Conservation (phyloP, 1,140 invertebrate genomes). For the Drosophila pectinifera region DNA sequence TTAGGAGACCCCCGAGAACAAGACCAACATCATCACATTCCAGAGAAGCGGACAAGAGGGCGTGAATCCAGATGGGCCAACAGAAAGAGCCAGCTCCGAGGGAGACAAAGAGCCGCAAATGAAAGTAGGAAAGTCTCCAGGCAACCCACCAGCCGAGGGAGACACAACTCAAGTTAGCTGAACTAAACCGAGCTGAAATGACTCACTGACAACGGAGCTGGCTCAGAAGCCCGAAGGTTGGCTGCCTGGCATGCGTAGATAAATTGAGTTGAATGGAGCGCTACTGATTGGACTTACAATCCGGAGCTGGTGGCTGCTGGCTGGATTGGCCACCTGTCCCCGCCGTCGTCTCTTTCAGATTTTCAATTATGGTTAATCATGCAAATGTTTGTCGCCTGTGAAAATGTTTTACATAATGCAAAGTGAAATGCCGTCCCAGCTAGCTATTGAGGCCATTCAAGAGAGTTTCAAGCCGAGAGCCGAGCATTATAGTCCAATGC, state of each 20-base stretch:
- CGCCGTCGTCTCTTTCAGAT: slow-evolving; percentile 53
- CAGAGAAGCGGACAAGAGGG: slow-evolving; percentile 18
- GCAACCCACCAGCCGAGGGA: slow-evolving; percentile 4
- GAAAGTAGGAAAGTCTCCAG: slow-evolving; percentile 35
- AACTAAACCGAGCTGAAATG: slow-evolving; percentile 54
- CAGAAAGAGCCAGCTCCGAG: slow-evolving; percentile 1
- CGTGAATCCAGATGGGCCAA: slow-evolving; percentile 12
- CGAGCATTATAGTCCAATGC: slow-evolving; percentile 54
- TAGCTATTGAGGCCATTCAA: slow-evolving; percentile 47
- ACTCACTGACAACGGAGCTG: slow-evolving; percentile 32
- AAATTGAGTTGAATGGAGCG: slow-evolving; percentile 75
- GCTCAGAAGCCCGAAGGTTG: slow-evolving; percentile 44
- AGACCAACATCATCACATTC: slow-evolving; percentile 22
- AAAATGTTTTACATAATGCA: slow-evolving; percentile 82
- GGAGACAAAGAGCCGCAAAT: slow-evolving; percentile 20
- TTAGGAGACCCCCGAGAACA: not conserved
- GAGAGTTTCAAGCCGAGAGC: slow-evolving; percentile 24
- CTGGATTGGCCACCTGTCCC: slow-evolving; percentile 18
- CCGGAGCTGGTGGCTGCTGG: slow-evolving; percentile 3
- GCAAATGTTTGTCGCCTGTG: slow-evolving; percentile 81
- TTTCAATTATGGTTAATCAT: slow-evolving; percentile 83
- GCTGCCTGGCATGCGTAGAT: slow-evolving; percentile 71
- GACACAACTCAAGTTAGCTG: slow-evolving; percentile 46
- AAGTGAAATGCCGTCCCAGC: slow-evolving; percentile 66
- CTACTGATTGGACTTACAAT: slow-evolving; percentile 67